Conservation (phyloP, 2,888 invertebrate species). For the Drosophila conformis region DNA sequence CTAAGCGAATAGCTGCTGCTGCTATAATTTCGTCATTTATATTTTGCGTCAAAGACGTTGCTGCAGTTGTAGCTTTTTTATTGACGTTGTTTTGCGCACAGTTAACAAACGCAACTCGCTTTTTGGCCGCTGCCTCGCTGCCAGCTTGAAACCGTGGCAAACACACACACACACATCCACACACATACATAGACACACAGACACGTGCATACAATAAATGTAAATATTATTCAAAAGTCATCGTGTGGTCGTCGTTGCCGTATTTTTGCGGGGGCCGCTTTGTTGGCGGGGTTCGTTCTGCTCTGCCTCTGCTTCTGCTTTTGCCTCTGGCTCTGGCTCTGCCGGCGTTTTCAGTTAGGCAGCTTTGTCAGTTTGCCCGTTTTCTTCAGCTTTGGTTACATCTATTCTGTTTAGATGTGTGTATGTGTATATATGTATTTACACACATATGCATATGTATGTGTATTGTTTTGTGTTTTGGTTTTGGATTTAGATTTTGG, state of each 20-base stretch:
- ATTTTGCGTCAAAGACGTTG: constrained; percentile 46
- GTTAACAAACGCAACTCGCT: constrained; percentile 70
- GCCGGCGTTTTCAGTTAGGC: constrained; percentile 21
- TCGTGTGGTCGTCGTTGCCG: constrained; percentile 51
- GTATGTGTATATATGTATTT: constrained; percentile 37
- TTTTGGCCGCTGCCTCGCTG: constrained; percentile 60
- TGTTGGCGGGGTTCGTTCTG: constrained; percentile 44
- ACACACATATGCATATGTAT: constrained; percentile 31
- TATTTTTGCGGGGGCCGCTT: constrained; percentile 49
- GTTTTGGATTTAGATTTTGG: constrained; percentile 36
- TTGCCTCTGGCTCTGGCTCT: constrained; percentile 11
- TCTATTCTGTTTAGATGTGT: constrained; percentile 62
- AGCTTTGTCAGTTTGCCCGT: constrained; percentile 44
- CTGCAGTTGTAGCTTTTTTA: constrained; percentile 44
- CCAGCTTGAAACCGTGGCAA: constrained; percentile 51
- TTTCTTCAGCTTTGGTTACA: constrained; percentile 78
- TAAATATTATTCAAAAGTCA: constrained; percentile 78
- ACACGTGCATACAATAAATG: constrained; percentile 50
- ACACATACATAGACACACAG: constrained; percentile 20
- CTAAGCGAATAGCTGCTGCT: constrained; percentile 46
- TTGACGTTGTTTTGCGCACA: constrained; percentile 67
- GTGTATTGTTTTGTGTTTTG: constrained; percentile 36
- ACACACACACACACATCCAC: constrained; percentile 29
- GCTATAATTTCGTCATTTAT: constrained; percentile 74
- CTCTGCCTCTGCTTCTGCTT: constrained; percentile 15